phyloP scores from a whole-genome alignment of 1,140 invertebrate genomes.

The Nasonia longicornis region DNA sequence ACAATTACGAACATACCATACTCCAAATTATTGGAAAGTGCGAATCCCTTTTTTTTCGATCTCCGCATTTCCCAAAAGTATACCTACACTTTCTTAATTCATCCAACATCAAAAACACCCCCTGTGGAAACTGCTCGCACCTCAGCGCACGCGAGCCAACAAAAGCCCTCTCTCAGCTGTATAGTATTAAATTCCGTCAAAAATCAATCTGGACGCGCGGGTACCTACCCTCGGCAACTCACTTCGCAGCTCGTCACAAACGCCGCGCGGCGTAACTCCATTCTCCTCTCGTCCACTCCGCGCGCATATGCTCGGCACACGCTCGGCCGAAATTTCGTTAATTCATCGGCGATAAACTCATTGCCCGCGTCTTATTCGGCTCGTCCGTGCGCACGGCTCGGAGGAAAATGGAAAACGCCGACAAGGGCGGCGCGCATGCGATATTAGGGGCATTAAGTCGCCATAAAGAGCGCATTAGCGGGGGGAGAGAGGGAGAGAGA shows the following conservation, averaged over 20 bases:
- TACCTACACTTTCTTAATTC: too few species aligned
- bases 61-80: too few species aligned
- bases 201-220: background rate
- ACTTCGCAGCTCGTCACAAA: background rate
- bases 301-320: background rate
- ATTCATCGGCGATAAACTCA: conserved; percentile 36
- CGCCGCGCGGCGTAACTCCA: background rate
- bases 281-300: background rate
- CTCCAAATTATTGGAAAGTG: too few species aligned
- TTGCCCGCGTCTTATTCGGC: conserved; percentile 5
- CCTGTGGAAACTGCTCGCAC: too few species aligned
- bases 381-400: background rate
- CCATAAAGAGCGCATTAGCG: conserved; percentile 70
- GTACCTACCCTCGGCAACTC: background rate
- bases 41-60: too few species aligned
- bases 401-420: conserved; percentile 50
- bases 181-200: background rate
- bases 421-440: conserved; percentile 63
- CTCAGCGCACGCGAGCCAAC: too few species aligned
- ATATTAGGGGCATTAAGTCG: conserved; percentile 70
- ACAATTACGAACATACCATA: too few species aligned
- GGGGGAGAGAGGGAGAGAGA: conserved; percentile 47
- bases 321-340: conserved; percentile 20
- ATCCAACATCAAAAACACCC: too few species aligned
- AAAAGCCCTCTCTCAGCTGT: too few species aligned